Evolutionary conservation across 2,797 vertebrate species (phyloP).

Genomic region (Tamandua tetradactyla): DNA sequence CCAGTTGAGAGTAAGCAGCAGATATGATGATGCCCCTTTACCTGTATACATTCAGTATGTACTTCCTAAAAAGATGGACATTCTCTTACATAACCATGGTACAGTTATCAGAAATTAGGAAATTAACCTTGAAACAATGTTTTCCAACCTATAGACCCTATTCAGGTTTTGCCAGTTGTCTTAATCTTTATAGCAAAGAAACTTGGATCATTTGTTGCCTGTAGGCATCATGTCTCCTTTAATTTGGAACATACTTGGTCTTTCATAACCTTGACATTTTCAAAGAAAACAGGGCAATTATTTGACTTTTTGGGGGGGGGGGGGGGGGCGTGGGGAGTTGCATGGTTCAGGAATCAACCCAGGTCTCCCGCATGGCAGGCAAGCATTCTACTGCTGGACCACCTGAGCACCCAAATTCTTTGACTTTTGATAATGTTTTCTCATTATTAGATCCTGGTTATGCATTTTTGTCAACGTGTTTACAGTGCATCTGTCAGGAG

Average conservation of each 20-base stretch:
- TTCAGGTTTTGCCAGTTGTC: background rate
- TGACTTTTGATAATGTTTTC: background rate
- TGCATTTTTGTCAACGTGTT: background rate
- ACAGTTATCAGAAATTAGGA: background rate
- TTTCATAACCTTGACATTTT: background rate
- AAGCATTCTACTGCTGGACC: too few relatives aligned
- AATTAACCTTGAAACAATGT: background rate
- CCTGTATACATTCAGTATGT: background rate
- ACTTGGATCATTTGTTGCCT: background rate
- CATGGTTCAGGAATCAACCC: too few relatives aligned
- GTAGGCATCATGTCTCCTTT: background rate
- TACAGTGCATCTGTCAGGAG: background rate
- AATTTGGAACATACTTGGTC: background rate
- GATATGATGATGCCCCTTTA: background rate
- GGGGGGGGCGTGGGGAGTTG: too few relatives aligned
- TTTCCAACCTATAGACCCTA: background rate
- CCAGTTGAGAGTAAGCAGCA: background rate
- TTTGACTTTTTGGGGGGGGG: too few relatives aligned
- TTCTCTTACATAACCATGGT: background rate
- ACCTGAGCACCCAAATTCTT: too few relatives aligned
- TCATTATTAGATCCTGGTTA: background rate
- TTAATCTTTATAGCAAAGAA: background rate
- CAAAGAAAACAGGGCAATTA: background rate
- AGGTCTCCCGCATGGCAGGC: too few relatives aligned
- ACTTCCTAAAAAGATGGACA: background rate